Evolutionary conservation across 2,888 invertebrate genomes (phyloP).

Genomic region (Timandra comae): DNA sequence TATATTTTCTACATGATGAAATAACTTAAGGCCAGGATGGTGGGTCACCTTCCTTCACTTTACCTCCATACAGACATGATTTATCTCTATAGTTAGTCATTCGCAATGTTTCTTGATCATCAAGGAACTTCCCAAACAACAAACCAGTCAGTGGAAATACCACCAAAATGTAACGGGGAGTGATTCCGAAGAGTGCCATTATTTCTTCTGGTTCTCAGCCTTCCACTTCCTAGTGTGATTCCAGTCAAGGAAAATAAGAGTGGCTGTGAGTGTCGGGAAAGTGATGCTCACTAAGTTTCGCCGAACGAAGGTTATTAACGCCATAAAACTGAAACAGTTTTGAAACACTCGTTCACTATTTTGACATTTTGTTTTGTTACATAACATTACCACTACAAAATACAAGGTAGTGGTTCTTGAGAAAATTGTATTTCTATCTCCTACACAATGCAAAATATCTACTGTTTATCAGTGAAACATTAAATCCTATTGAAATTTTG

Average conservation of each 20-base stretch:
- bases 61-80: conserved; percentile 84
- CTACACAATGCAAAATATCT: too few species aligned
- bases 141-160: conserved; percentile 76
- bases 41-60: conserved; percentile 78
- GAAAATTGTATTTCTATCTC: too few species aligned
- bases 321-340: conserved; percentile 72
- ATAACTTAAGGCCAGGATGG: conserved; percentile 83
- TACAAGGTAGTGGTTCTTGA: too few species aligned
- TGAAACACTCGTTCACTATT: too few species aligned
- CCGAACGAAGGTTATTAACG: conserved; percentile 65
- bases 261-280: conserved; percentile 78
- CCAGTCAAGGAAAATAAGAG: conserved; percentile 83
- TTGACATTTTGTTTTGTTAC: too few species aligned
- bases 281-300: conserved; percentile 81
- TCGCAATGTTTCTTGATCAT: conserved; percentile 82
- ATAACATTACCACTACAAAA: too few species aligned
- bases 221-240: conserved; percentile 86
- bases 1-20: neutral
- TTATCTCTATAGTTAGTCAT: conserved; percentile 86
- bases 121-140: conserved; percentile 79
- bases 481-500: too few species aligned
- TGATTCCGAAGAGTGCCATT: conserved; percentile 77
- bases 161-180: conserved; percentile 67
- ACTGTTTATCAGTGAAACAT: too few species aligned
- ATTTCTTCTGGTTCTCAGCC: conserved; percentile 44